Evolutionary conservation across 2,113 vertebrate genomes (phyloP), one percentile per base, ranked within the genome.

Genomic region (Abramis brama): DNA sequence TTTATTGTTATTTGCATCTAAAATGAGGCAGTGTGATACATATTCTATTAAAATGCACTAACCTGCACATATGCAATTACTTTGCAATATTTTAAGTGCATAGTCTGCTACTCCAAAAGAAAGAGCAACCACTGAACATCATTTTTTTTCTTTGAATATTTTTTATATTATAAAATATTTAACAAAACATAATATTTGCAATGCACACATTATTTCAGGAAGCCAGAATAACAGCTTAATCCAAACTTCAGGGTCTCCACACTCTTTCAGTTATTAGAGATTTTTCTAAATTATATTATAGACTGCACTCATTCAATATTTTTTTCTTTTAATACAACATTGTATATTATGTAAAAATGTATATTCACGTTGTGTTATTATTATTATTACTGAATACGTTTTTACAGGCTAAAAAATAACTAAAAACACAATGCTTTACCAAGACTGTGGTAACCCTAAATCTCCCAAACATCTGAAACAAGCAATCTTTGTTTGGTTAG

Each of bases 1-100:
- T 80, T 80, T 80, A 47, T 27, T 80, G 13, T 66, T 47, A 15
- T 64, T 45, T 4, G n/a, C 59, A 45, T 66, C 39, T 64, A 47
- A n/a, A 27, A 80, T 64, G 4, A 80, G 39, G 39, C 57, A 43
- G 23, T 45, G 25, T 45, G 57, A 60, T 62, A 62, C 77, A 62
- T 79, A 15, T 43, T 23, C 57, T n/a, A 79, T 62, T 62, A 62
- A 62, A 79, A 60, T 79, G 55, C 55, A 79, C 33, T 60, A 79
- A 79, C 36, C 78, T 17, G 57, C 15, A 45, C 39, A 64, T 57
- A 45, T 80, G 78, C 57, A 62, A 64, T 80, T 79, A 79, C 57
- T 79, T 43, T 43, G 77, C 57, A 60, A 39, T 43, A n/a, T 62
- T 62, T 45, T 45, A 45, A 15, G 23, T 62, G 39, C 13, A 62